Conservation (phyloP, 2,888 invertebrate genomes). For the Drosophila subsilvestris region DNA sequence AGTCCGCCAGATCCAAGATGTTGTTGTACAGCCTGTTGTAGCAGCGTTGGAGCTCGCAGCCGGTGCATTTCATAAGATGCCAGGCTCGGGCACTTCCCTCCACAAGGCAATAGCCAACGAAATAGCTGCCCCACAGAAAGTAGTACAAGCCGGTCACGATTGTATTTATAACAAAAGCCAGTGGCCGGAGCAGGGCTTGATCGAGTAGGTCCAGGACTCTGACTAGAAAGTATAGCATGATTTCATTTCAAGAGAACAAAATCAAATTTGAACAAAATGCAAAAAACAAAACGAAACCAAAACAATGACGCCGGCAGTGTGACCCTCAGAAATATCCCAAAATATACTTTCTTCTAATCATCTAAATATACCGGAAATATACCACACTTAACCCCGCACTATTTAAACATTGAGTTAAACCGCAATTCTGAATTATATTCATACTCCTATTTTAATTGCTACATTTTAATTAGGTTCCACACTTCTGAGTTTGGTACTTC, state of each 20-base stretch:
- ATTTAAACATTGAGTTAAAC: no score
- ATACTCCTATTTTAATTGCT: no score
- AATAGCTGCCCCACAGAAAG: constrained; percentile 52
- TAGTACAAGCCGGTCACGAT: constrained; percentile 41
- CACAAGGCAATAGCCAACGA: constrained; percentile 56
- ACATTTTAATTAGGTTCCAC: no score
- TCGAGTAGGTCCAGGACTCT: constrained; percentile 39
- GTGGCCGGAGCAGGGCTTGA: constrained; percentile 42
- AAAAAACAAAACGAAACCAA: constrained; percentile 26
- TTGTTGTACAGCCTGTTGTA: constrained; percentile 16
- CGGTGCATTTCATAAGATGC: constrained; percentile 7
- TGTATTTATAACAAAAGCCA: constrained; percentile 32
- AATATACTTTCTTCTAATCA: no score
- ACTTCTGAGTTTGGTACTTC: no score
- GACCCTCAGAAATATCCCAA: no score
- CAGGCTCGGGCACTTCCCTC: constrained; percentile 26
- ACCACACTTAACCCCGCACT: no score
- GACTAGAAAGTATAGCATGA: background rate
- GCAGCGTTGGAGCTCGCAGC: background rate
- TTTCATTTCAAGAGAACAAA: background rate
- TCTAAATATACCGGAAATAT: no score
- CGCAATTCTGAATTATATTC: no score
- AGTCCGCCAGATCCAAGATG: constrained; percentile 19
- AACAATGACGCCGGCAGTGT: constrained; percentile 1
- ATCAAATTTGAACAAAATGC: background rate